Conservation (phyloP, 30 jellyfish, hydroid and myxozoan genomes). For the Mastigias papua region DNA sequence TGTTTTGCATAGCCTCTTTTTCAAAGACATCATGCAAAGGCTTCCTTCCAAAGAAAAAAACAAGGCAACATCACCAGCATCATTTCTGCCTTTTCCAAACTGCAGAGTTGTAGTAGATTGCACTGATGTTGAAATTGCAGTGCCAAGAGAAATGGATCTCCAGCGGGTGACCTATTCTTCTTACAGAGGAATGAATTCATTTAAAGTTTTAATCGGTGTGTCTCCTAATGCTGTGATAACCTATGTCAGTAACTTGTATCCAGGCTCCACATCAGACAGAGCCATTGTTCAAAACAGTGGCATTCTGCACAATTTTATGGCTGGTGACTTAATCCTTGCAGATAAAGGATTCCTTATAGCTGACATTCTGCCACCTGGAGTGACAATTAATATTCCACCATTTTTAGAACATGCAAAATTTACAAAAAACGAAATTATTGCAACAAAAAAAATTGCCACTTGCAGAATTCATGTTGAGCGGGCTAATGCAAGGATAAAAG, state of each 20-base stretch:
- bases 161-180: slow-evolving; percentile 24
- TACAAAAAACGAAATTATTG: slow-evolving; percentile 3
- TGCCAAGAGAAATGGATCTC: slow-evolving; percentile 1
- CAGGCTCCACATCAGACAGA: slow-evolving; percentile 27
- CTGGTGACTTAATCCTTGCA: slow-evolving; percentile 45
- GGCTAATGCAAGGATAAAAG: slow-evolving; percentile 46
- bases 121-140: slow-evolving; percentile 28
- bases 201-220: slow-evolving; percentile 34
- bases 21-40: slow-evolving; percentile 14
- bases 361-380: slow-evolving; percentile 33
- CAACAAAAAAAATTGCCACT: slow-evolving; percentile 9
- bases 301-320: slow-evolving; percentile 6
- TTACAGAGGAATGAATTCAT: slow-evolving; percentile 33
- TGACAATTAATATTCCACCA: slow-evolving; percentile 48
- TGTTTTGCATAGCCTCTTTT: slow-evolving; percentile 13
- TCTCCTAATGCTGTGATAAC: slow-evolving; percentile 42
- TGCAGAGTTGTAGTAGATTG: slow-evolving; percentile 39
- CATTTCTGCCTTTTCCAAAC: slow-evolving; percentile 33
- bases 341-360: slow-evolving; percentile 16
- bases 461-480: slow-evolving; percentile 42
- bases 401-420: slow-evolving; percentile 33
- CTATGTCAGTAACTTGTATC: slow-evolving; percentile 19
- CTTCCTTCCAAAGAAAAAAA: slow-evolving; percentile 34
- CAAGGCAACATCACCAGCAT: slow-evolving; percentile 23
- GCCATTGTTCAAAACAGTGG: slow-evolving; percentile 30